Conservation (phyloP, 2,888 invertebrate genomes). For the Xanthia icteritia region DNA sequence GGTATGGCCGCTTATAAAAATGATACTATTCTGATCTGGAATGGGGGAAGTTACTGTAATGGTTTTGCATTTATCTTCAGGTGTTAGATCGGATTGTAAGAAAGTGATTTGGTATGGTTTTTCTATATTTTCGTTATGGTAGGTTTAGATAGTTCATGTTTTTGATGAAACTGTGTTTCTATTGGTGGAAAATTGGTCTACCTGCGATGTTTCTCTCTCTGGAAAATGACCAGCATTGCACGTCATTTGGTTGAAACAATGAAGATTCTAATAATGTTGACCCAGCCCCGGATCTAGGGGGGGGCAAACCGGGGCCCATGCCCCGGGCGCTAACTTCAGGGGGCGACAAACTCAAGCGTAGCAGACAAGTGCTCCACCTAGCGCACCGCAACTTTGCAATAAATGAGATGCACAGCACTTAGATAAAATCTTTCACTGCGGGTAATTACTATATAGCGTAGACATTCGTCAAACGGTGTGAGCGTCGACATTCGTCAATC, state of each 20-base stretch:
- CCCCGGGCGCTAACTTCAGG: too few relatives aligned
- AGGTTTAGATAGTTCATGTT: background rate
- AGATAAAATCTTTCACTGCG: too few relatives aligned
- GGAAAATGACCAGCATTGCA: background rate
- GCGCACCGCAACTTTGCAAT: too few relatives aligned
- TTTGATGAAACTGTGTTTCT: background rate
- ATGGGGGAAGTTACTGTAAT: conserved; percentile 26
- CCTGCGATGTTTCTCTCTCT: background rate
- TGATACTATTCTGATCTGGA: conserved; percentile 48
- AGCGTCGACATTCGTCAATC: too few relatives aligned
- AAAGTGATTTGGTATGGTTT: conserved; percentile 3
- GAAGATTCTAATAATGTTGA: background rate
- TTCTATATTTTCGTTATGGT: background rate
- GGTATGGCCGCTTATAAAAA: conserved; percentile 40
- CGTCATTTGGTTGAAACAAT: background rate
- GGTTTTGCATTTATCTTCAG: conserved; percentile 44
- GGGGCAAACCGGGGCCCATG: too few relatives aligned
- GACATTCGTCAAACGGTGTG: too few relatives aligned
- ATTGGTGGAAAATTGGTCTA: background rate
- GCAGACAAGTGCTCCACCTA: too few relatives aligned
- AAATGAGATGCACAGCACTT: too few relatives aligned
- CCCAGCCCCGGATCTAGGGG: too few relatives aligned
- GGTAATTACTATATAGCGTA: too few relatives aligned
- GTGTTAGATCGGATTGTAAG: background rate
- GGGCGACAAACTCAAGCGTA: too few relatives aligned